Evolutionary conservation across 2,888 invertebrate genomes (phyloP), one percentile per base, ranked within the genome.

Genomic region (Argyra leucocephala): DNA sequence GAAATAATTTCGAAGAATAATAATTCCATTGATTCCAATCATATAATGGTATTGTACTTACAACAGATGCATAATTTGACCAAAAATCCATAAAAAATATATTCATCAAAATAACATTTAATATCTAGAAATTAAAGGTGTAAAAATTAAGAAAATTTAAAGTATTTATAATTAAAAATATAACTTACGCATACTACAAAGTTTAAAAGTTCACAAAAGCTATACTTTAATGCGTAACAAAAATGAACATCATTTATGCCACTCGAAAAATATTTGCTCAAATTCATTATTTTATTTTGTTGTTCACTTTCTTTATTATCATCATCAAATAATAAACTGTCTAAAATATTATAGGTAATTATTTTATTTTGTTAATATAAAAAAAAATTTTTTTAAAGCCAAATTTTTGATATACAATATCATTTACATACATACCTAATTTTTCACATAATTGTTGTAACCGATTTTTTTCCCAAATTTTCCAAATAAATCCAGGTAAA

Each of bases 171-270:
- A 65, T 18, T 18, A 24, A n/a, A 22, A 31, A 31, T 22, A 22
- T 22, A 68, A 80, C 87, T 84, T 79, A 89, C 88, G 76, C 87
- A 87, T 78, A 90, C 90, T 36, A 82, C 37, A 71, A 91, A 84
- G 77, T 92, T 91, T 66, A 89, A 79, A 9, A 87, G 68, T 78
- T 92, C 91, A 72, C 90, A 91, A 70, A 87, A 77, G 57, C 86
- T 82, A 74, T 86, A 90, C 67, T 86, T 82, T 63, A 84, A 74
- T 2, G 87, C 87, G 72, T 90, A 90, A 72, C 75, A 74, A 61
- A 73, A 71, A 65, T 79, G 78, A 0, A 77, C 71, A 22, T 73
- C 75, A 66, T 73, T 74, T 64, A 75, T 74, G 57, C 78, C 74
- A 1, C 70, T 70, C 0, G 69, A 67, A 62, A 78, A 78, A 62